phyloP scores from a whole-genome alignment of 2,888 invertebrate genomes.

The Phengaris alcon region DNA sequence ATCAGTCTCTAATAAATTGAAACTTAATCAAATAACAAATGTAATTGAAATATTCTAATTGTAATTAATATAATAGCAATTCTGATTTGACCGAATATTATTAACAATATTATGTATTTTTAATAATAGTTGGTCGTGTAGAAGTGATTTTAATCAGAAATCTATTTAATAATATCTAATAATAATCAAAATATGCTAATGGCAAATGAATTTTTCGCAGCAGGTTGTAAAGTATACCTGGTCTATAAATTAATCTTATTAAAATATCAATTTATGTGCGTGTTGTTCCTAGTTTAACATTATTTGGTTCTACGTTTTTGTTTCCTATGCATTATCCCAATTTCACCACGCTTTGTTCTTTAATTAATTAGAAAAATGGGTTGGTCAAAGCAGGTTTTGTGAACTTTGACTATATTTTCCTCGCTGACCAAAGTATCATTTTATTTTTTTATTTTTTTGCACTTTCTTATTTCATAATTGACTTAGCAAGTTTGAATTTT shows the following conservation, averaged over 20 bases:
- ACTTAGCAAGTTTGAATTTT: too few relatives aligned
- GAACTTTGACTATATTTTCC: too few relatives aligned
- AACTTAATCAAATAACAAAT: neutral
- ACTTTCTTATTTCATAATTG: too few relatives aligned
- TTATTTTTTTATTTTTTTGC: too few relatives aligned
- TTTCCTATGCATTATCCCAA: too few relatives aligned
- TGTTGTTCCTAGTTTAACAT: neutral
- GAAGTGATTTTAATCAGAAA: constrained; percentile 7
- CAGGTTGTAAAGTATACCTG: neutral
- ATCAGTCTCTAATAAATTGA: neutral
- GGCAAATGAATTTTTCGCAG: constrained; percentile 10
- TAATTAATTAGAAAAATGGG: too few relatives aligned
- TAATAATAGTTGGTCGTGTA: neutral
- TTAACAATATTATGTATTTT: neutral
- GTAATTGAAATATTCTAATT: neutral
- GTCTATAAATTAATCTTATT: neutral
- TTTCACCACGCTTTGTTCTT: too few relatives aligned
- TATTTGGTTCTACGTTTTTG: too few relatives aligned
- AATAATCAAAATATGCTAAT: constrained; percentile 7
- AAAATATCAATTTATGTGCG: neutral
- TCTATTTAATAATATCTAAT: constrained; percentile 9
- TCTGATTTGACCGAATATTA: neutral
- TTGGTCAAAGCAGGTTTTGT: too few relatives aligned
- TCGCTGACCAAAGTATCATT: too few relatives aligned
- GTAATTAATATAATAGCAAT: neutral